phyloP scores from a whole-genome alignment of 2,113 vertebrate species.

The Sapajus apella region DNA sequence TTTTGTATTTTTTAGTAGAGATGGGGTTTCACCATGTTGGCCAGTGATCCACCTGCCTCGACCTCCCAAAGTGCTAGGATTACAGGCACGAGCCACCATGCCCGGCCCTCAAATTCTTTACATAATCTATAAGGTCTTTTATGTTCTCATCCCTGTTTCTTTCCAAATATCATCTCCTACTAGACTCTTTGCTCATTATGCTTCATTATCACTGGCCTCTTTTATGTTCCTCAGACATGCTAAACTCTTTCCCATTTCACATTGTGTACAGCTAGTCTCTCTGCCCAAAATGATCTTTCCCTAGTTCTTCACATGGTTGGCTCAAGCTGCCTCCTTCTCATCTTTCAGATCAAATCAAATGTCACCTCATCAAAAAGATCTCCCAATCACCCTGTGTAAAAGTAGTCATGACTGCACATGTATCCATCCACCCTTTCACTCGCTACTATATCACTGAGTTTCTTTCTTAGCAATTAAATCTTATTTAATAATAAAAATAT shows the following conservation, averaged over 20 bases:
- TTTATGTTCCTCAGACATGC: neutral
- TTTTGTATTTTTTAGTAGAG: too few species aligned
- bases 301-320: neutral
- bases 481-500: constrained; percentile 26
- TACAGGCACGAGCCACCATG: too few species aligned
- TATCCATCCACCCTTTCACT: neutral
- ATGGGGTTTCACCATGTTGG: too few species aligned
- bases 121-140: neutral
- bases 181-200: neutral
- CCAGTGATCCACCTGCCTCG: too few species aligned
- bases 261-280: neutral
- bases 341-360: neutral
- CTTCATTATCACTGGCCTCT: neutral
- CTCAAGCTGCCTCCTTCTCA: neutral
- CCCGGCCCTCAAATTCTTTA: too few species aligned
- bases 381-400: constrained; percentile 4
- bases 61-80: too few species aligned
- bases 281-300: neutral
- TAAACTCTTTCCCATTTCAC: neutral
- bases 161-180: neutral
- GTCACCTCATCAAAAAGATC: neutral
- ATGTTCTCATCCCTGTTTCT: neutral
- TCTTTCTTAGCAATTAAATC: neutral
- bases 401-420: neutral
- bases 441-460: neutral